Conservation (phyloP, 2,888 invertebrate genomes). For the Macrophya alboannulata region DNA sequence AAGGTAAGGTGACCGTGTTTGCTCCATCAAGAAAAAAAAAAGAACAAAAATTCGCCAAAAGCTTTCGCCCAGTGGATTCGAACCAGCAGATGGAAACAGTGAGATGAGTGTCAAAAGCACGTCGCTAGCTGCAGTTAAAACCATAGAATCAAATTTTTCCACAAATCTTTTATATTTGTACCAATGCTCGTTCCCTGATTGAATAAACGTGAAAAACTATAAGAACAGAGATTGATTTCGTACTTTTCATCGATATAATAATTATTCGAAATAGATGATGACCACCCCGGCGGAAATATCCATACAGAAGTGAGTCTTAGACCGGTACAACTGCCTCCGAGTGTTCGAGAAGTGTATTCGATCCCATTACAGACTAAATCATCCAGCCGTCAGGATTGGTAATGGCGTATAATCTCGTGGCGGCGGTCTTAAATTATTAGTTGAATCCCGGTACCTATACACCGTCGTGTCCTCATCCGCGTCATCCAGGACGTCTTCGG, state of each 20-base stretch:
- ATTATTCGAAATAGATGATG: background rate
- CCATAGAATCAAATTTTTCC: background rate
- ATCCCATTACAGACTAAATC: constrained; percentile 59
- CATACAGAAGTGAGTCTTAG: constrained; percentile 4
- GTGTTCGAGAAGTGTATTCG: constrained; percentile 41
- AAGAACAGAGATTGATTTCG: background rate
- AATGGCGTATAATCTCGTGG: constrained; percentile 68
- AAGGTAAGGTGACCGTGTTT: background rate
- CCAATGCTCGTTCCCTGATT: background rate
- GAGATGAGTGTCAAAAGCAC: background rate
- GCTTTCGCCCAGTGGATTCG: background rate
- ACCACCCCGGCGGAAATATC: constrained; percentile 3
- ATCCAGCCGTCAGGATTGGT: constrained; percentile 61
- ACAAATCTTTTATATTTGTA: background rate
- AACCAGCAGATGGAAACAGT: background rate
- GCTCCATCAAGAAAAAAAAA: background rate
- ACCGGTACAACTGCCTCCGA: constrained; percentile 19
- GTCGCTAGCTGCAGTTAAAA: background rate
- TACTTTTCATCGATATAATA: background rate
- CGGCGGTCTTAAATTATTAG: constrained; percentile 68
- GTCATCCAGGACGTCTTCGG: background rate
- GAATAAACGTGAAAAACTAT: background rate
- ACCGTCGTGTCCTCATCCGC: constrained; percentile 43
- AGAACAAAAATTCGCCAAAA: background rate
- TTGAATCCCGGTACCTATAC: constrained; percentile 65